A percentile compares a stretch with the other conserved stretches of the same genome.
Evolutionary conservation across 1,140 invertebrate species (phyloP).

Genomic region (Brachionus manjavacas): DNA sequence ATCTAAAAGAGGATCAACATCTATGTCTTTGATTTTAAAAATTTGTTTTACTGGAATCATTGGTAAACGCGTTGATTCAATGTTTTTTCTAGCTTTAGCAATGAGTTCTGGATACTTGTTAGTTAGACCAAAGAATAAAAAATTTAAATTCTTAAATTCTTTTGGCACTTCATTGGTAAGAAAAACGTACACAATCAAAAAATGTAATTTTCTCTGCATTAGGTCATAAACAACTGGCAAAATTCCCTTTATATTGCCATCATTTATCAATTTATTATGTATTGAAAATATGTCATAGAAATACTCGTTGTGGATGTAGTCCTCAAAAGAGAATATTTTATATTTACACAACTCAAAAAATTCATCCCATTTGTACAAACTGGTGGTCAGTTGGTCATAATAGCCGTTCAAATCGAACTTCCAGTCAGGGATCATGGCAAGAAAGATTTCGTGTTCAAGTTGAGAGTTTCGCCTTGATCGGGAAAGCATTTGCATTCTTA

Average conservation of each 20-base stretch:
- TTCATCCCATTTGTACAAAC: slow-evolving; percentile 20
- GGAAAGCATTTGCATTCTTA: neutral
- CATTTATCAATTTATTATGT: neutral
- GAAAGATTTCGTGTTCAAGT: slow-evolving; percentile 1
- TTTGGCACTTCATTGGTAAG: slow-evolving; percentile 1
- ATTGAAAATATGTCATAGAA: neutral
- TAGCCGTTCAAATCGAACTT: slow-evolving; percentile 9
- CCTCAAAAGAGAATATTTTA: neutral
- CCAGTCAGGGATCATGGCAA: slow-evolving; percentile 17
- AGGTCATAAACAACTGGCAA: neutral
- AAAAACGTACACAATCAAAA: slow-evolving; percentile 9
- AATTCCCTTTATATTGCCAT: neutral
- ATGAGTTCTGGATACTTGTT: neutral
- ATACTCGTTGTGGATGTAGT: neutral
- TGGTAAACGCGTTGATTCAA: neutral
- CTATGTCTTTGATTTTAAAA: neutral
- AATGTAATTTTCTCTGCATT: slow-evolving; percentile 13
- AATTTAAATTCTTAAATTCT: neutral
- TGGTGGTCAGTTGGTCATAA: neutral
- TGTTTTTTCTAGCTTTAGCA: neutral
- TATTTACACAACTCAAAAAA: slow-evolving; percentile 18
- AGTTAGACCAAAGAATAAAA: slow-evolving; percentile 23
- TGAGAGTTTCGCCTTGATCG: neutral
- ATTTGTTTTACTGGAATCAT: neutral
- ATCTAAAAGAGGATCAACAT: neutral